Evolutionary conservation across 2,888 invertebrate genomes (phyloP).

Genomic region (Acanthosepion lycidas): DNA sequence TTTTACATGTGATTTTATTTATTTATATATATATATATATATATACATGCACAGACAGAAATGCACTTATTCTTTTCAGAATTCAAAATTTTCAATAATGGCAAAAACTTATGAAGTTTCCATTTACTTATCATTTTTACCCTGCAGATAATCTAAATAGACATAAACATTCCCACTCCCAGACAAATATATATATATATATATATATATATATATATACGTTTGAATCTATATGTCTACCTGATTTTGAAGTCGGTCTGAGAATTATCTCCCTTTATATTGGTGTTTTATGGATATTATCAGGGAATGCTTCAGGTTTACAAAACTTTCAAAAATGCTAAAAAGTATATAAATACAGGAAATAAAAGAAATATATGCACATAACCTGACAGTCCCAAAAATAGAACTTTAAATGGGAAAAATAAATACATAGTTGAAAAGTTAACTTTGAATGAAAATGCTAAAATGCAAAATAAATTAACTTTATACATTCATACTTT

Average conservation of each 20-base stretch:
- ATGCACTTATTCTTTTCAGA: background rate
- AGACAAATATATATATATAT: background rate
- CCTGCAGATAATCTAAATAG: background rate
- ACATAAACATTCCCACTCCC: background rate
- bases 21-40: background rate
- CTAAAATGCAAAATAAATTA: background rate
- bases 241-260: background rate
- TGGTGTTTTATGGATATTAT: background rate
- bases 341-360: background rate
- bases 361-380: background rate
- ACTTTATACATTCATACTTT: background rate
- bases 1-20: background rate
- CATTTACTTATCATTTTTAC: background rate
- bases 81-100: background rate
- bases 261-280: background rate
- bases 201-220: constrained; percentile 10
- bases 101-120: background rate
- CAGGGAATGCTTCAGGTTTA: background rate
- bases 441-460: background rate
- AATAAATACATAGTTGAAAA: background rate
- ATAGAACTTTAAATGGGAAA: background rate
- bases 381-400: background rate
- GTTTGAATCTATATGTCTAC: background rate
- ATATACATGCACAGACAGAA: background rate
- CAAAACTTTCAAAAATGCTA: background rate